These are phyloP conservation scores for Chymomyza caudatula DNA, from an alignment of 2,888 invertebrate species.

Conservation along the genomic window DNA sequence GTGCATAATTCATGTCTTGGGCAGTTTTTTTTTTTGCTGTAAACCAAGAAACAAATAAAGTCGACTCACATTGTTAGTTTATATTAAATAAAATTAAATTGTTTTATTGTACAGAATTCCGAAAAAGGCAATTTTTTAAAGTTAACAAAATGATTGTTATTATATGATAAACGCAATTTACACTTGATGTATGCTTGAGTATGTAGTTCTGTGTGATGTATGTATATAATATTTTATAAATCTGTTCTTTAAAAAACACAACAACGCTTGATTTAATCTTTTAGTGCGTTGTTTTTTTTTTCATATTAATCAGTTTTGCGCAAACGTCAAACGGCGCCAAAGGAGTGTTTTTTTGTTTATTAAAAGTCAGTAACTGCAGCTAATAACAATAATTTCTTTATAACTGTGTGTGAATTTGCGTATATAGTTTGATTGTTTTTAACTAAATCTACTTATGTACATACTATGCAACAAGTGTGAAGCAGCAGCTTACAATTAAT, in stretches of 20 bases:
- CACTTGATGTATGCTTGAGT: slow-evolving; percentile 44
- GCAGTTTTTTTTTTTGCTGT: neutral
- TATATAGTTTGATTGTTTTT: neutral
- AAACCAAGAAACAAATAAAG: neutral
- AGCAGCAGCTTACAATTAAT: slow-evolving; percentile 37
- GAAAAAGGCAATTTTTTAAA: neutral
- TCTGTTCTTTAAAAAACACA: slow-evolving; percentile 4
- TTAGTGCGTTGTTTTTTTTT: slow-evolving; percentile 4
- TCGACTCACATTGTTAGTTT: slow-evolving; percentile 55
- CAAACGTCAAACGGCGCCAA: slow-evolving; percentile 21
- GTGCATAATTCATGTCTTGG: neutral
- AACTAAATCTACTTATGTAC: slow-evolving; percentile 53
- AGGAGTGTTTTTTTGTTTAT: slow-evolving; percentile 27
- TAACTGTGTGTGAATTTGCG: slow-evolving; percentile 35
- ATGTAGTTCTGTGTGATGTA: slow-evolving; percentile 38
- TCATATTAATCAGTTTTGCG: slow-evolving; percentile 23
- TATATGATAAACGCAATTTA: slow-evolving; percentile 30
- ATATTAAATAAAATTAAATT: slow-evolving; percentile 39
- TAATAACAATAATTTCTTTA: slow-evolving; percentile 1
- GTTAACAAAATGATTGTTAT: neutral
- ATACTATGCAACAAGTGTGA: slow-evolving; percentile 66
- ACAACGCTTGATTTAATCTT: slow-evolving; percentile 1
- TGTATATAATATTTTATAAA: slow-evolving; percentile 20
- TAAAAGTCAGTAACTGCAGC: neutral
- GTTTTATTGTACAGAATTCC: slow-evolving; percentile 28